Evolutionary conservation across 2,797 vertebrate species (phyloP), one percentile per base, ranked within the genome.

Genomic region (Arctocebus calabarensis): DNA sequence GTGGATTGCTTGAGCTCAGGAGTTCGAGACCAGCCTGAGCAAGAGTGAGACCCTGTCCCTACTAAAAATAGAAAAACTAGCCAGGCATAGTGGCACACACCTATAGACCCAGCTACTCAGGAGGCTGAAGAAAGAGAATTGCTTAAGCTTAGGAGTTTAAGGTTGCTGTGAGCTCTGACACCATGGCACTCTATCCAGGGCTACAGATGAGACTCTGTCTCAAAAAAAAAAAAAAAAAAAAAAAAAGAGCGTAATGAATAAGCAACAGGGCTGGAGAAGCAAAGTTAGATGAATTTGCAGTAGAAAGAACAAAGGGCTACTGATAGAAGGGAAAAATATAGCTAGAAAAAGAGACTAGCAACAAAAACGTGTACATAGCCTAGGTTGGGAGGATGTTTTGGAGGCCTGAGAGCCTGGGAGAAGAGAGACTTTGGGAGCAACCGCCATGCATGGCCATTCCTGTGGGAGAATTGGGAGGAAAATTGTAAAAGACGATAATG

Each of bases 301-400:
- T 34, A 77, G 77, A 84, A 84, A 85, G 52, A 94, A 62, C 16
- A 92, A 48, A 90, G 79, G 66, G 22, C 55, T 95, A 34, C 5
- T 17, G 32, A 43, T 12, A 14, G 59, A 52, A 82, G 78, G 86
- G 83, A 59, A 55, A 84, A n/a, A 22, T 40, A 0, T 1, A 77
- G 14, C 20, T 64, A n/a, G n/a, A 55, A 77, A 83, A 84, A 25
- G 62, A 71, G 61, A n/a, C 23, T 57, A 68, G 37, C 84, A 71
- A 32, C 11, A 75, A n/a, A 64, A 40, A 13, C 1, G 2, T 3
- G 3, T 25, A 14, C 45, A 7, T 1, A 48, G 75, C 43, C 11
- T 27, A 68, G 57, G 4, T 0, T 84, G 25, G 37, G 68, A 82
- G 75, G 78, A n/a, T 37, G 2, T 73, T 82, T 71, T 37, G 16